phyloP scores from a whole-genome alignment of 2,113 vertebrate genomes.

The Fregetta grallaria region DNA sequence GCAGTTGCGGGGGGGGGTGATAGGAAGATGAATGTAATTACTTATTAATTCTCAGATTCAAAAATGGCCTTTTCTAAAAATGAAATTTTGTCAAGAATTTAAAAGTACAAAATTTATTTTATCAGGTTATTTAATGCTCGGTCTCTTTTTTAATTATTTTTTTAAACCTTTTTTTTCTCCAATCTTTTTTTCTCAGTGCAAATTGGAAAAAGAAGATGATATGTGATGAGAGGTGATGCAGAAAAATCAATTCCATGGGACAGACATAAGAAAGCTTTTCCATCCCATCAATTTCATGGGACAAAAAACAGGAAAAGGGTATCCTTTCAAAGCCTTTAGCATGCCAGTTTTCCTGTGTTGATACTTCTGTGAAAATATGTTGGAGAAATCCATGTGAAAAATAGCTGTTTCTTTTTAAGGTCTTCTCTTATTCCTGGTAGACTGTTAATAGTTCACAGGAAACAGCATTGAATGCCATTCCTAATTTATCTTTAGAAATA shows the following conservation, averaged over 20 bases:
- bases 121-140: neutral
- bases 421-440: neutral
- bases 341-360: neutral
- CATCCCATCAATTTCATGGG: neutral
- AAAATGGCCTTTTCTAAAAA: neutral
- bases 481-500: neutral
- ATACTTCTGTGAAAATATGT: neutral
- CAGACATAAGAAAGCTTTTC: neutral
- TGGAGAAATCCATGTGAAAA: neutral
- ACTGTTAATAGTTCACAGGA: neutral
- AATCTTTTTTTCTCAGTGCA: neutral
- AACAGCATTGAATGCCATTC: neutral
- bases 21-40: neutral
- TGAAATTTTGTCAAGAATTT: neutral
- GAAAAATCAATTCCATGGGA: neutral
- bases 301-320: neutral
- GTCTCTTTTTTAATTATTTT: neutral
- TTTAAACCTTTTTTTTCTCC: neutral
- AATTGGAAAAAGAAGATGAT: neutral
- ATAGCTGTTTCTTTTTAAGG: neutral
- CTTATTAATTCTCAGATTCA: neutral
- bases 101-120: neutral
- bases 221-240: neutral
- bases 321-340: neutral
- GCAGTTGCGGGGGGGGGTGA: neutral